These are phyloP conservation scores for Chanos chanos DNA, from an alignment of 2,797 vertebrate species.

Conservation along the genomic window DNA sequence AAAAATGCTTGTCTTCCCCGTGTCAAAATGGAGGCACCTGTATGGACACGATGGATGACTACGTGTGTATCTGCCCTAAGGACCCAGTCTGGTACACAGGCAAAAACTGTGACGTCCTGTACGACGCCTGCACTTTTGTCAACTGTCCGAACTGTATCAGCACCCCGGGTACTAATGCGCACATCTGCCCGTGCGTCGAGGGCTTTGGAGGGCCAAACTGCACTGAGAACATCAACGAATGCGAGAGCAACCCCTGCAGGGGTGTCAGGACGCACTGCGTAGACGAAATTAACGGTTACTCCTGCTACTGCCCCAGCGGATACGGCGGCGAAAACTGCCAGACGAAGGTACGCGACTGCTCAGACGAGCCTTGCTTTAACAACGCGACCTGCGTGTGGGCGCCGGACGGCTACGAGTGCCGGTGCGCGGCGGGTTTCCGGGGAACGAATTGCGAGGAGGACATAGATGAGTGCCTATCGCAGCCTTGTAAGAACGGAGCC, in stretches of 20 bases:
- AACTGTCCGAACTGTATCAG: conserved; percentile 67
- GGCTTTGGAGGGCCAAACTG: conserved; percentile 65
- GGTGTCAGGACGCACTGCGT: conserved; percentile 63
- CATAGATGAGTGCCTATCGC: conserved; percentile 74
- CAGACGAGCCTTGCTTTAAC: conserved; percentile 72
- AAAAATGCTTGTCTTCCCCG: conserved; percentile 73
- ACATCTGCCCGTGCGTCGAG: conserved; percentile 68
- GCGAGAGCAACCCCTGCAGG: conserved; percentile 71
- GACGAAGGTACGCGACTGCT: conserved; percentile 57
- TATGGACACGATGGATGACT: conserved; percentile 57
- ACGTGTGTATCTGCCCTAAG: conserved; percentile 72
- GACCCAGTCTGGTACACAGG: conserved; percentile 67
- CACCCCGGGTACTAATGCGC: conserved; percentile 58
- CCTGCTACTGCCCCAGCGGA: conserved; percentile 73
- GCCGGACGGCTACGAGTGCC: conserved; percentile 63
- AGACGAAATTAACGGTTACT: conserved; percentile 54
- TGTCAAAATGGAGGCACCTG: conserved; percentile 81
- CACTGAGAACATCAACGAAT: conserved; percentile 56
- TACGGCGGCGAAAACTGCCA: conserved; percentile 64
- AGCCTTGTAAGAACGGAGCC: conserved; percentile 88
- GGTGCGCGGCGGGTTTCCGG: conserved; percentile 70
- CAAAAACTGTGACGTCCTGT: conserved; percentile 69
- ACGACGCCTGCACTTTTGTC: conserved; percentile 65
- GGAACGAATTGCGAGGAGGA: conserved; percentile 73
- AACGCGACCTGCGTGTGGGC: conserved; percentile 69